Percentiles rank a stretch among this genome's conserved stretches.
Conservation (phyloP, 2,113 vertebrate species). For the Amia ocellicauda region DNA sequence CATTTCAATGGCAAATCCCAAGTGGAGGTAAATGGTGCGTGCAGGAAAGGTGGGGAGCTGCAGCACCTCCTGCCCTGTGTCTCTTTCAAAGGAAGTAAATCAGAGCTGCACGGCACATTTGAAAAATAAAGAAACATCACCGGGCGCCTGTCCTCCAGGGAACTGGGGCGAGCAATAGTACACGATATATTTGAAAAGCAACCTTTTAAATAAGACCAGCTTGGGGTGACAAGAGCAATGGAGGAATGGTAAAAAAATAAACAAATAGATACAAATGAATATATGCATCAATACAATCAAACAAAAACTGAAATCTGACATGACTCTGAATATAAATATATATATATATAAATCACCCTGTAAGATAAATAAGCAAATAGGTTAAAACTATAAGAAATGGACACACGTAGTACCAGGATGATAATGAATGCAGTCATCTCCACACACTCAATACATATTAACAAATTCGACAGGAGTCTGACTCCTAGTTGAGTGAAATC, state of each 20-base stretch:
- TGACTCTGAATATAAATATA: too few relatives aligned
- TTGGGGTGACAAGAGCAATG: too few relatives aligned
- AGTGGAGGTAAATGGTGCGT: conserved; percentile 40
- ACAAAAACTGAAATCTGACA: too few relatives aligned
- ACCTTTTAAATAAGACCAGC: background rate
- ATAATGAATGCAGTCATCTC: too few relatives aligned
- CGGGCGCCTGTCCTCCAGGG: background rate
- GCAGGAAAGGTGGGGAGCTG: conserved; percentile 33
- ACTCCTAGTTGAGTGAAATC: too few relatives aligned
- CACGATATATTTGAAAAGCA: background rate
- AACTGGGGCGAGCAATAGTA: background rate
- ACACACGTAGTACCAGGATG: too few relatives aligned
- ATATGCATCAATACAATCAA: background rate
- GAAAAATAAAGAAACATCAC: background rate
- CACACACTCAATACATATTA: background rate
- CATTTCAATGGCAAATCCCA: too few relatives aligned
- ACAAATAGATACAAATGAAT: background rate
- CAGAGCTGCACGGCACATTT: conserved; percentile 2
- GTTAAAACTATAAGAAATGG: too few relatives aligned
- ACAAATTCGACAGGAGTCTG: too few relatives aligned
- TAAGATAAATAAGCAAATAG: too few relatives aligned
- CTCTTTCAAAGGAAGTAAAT: background rate
- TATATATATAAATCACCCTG: background rate
- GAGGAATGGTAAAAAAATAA: too few relatives aligned
- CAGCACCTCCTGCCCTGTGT: background rate